A percentile compares a stretch with the other conserved stretches of the same genome.
Evolutionary conservation across 2,113 vertebrate species (phyloP).

Genomic region (Marcusenius ussheri): DNA sequence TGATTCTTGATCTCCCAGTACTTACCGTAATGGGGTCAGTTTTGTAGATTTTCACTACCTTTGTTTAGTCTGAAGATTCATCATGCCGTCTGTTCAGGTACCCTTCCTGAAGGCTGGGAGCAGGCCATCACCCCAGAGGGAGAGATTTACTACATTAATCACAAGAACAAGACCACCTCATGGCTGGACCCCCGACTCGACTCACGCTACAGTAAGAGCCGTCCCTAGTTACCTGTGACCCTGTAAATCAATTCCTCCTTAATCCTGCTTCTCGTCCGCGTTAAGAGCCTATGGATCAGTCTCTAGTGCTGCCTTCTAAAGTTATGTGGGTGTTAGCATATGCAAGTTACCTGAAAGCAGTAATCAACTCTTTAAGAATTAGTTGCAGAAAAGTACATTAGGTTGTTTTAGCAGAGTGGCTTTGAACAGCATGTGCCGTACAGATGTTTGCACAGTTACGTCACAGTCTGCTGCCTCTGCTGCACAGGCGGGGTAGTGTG

Average conservation of each 20-base stretch:
- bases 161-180: constrained; percentile 93
- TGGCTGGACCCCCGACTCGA: constrained; percentile 85
- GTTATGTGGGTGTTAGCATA: background rate
- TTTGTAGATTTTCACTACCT: background rate
- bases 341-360: background rate
- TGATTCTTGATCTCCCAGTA: background rate
- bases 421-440: background rate
- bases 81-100: constrained; percentile 58
- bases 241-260: background rate
- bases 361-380: background rate
- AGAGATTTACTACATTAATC: constrained; percentile 97
- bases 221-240: background rate
- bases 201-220: constrained; percentile 1
- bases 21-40: background rate
- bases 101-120: constrained; percentile 95
- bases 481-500: background rate
- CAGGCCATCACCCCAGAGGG: constrained; percentile 90
- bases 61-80: background rate
- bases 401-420: background rate
- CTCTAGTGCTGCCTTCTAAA: background rate
- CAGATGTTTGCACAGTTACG: background rate
- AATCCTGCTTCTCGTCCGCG: background rate
- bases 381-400: background rate
- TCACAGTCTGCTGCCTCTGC: background rate
- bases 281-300: background rate